Conservation (phyloP, 2,113 vertebrate genomes). For the Psophia crepitans region DNA sequence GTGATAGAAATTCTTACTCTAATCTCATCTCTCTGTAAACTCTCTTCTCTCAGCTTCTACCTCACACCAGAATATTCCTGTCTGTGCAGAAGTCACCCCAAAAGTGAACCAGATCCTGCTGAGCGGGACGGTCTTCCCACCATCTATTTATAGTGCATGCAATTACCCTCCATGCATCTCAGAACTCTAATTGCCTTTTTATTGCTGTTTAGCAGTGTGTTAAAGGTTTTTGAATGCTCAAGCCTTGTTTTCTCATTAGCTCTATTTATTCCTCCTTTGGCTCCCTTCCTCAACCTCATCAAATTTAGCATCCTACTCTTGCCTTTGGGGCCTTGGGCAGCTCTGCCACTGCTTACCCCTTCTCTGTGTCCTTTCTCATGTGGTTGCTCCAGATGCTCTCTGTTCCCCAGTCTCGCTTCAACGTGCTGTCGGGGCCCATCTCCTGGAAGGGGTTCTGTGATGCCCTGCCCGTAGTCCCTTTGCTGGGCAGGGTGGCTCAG, state of each 20-base stretch:
- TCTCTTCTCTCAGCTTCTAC: background rate
- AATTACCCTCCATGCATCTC: slow-evolving; percentile 45
- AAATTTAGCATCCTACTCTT: slow-evolving; percentile 23
- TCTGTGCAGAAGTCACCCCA: slow-evolving; percentile 29
- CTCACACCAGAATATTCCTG: background rate
- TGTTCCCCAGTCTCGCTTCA: rapidly evolving
- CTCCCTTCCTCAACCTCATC: slow-evolving; percentile 36
- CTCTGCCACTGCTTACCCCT: background rate
- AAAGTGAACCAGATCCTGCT: slow-evolving; percentile 41
- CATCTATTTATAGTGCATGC: slow-evolving; percentile 51
- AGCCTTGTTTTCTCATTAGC: slow-evolving; percentile 62
- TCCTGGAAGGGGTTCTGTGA: background rate
- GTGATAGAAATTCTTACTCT: background rate
- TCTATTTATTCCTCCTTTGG: slow-evolving; percentile 58
- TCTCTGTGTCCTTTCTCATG: background rate
- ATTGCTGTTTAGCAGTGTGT: slow-evolving; percentile 63
- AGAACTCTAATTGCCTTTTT: slow-evolving; percentile 64
- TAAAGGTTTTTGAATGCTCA: slow-evolving; percentile 55
- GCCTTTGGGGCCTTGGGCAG: background rate
- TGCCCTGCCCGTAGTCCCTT: background rate
- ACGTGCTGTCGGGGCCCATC: rapidly evolving
- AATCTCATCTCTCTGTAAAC: background rate
- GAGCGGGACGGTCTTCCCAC: slow-evolving; percentile 16
- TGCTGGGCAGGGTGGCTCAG: background rate
- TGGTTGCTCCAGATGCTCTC: background rate